Conservation (phyloP, 1,140 invertebrate species). For the Pseudomyrmex sp. region DNA sequence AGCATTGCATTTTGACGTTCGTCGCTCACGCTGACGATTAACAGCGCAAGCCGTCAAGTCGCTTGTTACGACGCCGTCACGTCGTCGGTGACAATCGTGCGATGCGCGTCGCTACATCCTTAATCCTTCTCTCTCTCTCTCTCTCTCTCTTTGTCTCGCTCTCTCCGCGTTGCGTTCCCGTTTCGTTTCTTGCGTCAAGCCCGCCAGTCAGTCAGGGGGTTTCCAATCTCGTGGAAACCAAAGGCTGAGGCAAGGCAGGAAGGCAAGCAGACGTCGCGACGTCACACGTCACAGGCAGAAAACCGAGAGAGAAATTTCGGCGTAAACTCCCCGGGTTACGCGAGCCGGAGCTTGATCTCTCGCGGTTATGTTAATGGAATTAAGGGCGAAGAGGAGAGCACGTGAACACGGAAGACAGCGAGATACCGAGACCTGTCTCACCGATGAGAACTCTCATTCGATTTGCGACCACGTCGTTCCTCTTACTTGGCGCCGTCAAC, state of each 20-base stretch:
- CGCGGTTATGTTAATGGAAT: slow-evolving; percentile 57
- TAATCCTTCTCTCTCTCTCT: slow-evolving; percentile 38
- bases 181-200: slow-evolving; percentile 49
- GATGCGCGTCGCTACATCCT: slow-evolving; percentile 13
- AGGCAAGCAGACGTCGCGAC: slow-evolving; percentile 45
- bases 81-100: slow-evolving; percentile 23
- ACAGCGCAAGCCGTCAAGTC: slow-evolving; percentile 4
- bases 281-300: slow-evolving; percentile 59
- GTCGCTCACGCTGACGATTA: slow-evolving; percentile 4
- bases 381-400: slow-evolving; percentile 20
- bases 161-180: slow-evolving; percentile 16
- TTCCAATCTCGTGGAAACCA: slow-evolving; percentile 58
- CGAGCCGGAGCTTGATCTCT: slow-evolving; percentile 45
- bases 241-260: slow-evolving; percentile 33
- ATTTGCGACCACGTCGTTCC: slow-evolving; percentile 38
- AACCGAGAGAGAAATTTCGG: slow-evolving; percentile 57
- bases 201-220: slow-evolving; percentile 30
- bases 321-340: slow-evolving; percentile 45
- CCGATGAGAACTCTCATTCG: slow-evolving; percentile 47
- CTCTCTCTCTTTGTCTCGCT: not conserved
- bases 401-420: slow-evolving; percentile 25
- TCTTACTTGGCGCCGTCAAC: slow-evolving; percentile 36
- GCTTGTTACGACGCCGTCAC: not conserved
- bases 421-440: slow-evolving; percentile 27
- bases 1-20: not conserved